These are phyloP conservation scores for Drosophila borborema DNA, from an alignment of 2,888 invertebrate genomes.

Conservation along the genomic window DNA sequence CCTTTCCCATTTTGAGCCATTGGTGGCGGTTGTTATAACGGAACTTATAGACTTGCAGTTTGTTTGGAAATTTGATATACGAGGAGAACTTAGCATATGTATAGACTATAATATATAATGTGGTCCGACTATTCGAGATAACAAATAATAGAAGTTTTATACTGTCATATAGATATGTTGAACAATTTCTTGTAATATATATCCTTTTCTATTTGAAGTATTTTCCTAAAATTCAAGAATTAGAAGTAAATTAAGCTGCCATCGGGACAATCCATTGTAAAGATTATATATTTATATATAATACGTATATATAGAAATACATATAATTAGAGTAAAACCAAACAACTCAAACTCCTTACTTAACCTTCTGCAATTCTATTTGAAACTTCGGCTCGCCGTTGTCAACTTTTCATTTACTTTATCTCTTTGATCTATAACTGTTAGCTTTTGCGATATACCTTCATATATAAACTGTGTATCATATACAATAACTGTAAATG, in stretches of 20 bases:
- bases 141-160: not conserved
- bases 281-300: not conserved
- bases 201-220: not conserved
- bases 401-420: not conserved
- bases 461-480: slow-evolving; percentile 10
- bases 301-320: not conserved
- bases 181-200: not conserved
- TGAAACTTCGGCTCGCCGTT: slow-evolving; percentile 6
- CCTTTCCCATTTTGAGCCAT: slow-evolving; percentile 8
- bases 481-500: slow-evolving; percentile 42
- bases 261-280: slow-evolving; percentile 2
- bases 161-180: not conserved
- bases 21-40: slow-evolving; percentile 28
- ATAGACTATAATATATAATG: not conserved
- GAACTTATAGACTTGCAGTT: slow-evolving; percentile 11
- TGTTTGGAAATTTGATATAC: not conserved
- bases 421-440: slow-evolving; percentile 20
- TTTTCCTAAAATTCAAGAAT: not conserved
- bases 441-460: slow-evolving; percentile 12
- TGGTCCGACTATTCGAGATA: not conserved
- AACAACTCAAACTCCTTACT: not conserved
- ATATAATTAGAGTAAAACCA: not conserved
- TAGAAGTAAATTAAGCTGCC: not conserved
- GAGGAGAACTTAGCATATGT: not conserved
- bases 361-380: slow-evolving; percentile 5